phyloP scores from a whole-genome alignment of 2,888 invertebrate genomes.

The Strigamia transsilvanica region DNA sequence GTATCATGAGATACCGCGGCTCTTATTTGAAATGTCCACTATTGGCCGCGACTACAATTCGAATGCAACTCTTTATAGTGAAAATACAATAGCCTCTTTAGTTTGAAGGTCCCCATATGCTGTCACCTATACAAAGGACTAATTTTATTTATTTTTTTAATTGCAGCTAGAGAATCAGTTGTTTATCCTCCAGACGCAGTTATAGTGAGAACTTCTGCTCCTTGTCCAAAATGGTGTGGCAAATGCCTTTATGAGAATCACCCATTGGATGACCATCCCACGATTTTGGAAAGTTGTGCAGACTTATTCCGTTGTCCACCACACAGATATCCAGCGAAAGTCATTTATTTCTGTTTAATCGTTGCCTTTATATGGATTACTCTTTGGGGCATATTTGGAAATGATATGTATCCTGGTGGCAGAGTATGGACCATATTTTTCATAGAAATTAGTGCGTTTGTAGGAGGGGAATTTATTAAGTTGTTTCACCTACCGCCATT shows the following conservation, averaged over 20 bases:
- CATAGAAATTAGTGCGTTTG: background rate
- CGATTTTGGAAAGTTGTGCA: background rate
- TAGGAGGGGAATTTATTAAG: background rate
- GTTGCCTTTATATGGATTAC: background rate
- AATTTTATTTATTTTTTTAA: background rate
- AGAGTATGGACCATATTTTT: background rate
- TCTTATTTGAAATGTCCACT: no score
- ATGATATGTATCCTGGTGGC: background rate
- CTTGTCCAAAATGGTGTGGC: constrained; percentile 33
- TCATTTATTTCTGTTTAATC: background rate
- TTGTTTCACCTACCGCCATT: constrained; percentile 15
- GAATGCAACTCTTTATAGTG: no score
- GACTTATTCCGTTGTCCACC: background rate
- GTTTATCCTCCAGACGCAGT: background rate
- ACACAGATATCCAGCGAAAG: background rate
- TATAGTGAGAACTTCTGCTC: background rate
- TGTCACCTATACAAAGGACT: background rate
- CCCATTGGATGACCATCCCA: background rate
- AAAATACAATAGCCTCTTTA: no score
- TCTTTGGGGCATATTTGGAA: background rate
- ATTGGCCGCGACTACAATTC: no score
- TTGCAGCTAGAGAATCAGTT: background rate
- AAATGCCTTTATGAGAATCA: constrained; percentile 6
- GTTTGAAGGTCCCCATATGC: no score
- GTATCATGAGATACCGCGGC: no score